Percentiles rank a stretch among this genome's conserved stretches.
Evolutionary conservation across 2,797 vertebrate genomes (phyloP).

Genomic region (Pogonophryne albipinna): DNA sequence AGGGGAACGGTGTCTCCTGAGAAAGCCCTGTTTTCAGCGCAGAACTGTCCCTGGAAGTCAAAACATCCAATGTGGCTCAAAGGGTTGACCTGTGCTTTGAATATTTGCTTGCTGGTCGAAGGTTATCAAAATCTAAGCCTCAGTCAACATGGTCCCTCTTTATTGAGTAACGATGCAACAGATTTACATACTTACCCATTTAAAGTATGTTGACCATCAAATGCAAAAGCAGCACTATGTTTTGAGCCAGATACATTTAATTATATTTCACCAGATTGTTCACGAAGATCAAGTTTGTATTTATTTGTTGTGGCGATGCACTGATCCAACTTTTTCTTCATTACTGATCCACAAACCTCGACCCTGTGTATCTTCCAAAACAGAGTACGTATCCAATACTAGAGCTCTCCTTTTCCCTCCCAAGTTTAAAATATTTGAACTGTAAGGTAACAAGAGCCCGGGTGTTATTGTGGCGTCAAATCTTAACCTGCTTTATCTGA

Average conservation of each 20-base stretch:
- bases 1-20: constrained; percentile 1
- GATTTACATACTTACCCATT: neutral
- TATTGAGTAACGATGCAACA: neutral
- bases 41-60: neutral
- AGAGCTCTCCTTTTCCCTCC: neutral
- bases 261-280: constrained; percentile 2
- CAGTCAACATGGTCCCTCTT: neutral
- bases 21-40: neutral
- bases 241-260: neutral
- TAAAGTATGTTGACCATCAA: neutral
- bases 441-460: neutral
- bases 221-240: neutral
- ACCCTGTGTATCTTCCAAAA: neutral
- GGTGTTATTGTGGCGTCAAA: neutral
- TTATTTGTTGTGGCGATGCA: constrained; percentile 12
- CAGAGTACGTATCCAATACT: neutral
- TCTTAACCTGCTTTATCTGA: neutral
- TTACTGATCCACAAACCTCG: neutral
- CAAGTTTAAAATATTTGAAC: constrained; percentile 6
- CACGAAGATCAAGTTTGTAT: neutral
- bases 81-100: neutral
- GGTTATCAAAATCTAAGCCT: neutral
- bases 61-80: neutral
- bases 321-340: neutral
- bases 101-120: neutral